phyloP scores from a whole-genome alignment of 2,797 vertebrate species.

The Kryptolebias ocellatus region DNA sequence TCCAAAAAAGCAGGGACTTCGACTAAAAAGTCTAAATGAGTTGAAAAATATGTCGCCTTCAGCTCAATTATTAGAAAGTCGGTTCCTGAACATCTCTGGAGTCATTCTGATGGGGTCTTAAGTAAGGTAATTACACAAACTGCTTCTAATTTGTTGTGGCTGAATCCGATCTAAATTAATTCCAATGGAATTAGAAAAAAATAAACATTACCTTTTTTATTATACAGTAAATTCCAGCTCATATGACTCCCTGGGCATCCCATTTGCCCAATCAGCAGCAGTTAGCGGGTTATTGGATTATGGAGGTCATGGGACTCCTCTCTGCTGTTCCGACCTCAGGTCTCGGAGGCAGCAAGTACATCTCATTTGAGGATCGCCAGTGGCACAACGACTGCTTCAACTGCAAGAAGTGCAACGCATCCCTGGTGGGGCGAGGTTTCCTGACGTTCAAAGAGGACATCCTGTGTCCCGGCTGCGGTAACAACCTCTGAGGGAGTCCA shows the following conservation, averaged over 20 bases:
- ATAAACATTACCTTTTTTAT: slow-evolving; percentile 3
- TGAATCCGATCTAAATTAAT: not conserved
- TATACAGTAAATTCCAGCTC: slow-evolving; percentile 2
- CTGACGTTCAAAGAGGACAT: slow-evolving; percentile 92
- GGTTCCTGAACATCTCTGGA: too few species aligned
- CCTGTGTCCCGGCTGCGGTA: slow-evolving; percentile 92
- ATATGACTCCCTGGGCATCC: slow-evolving; percentile 24
- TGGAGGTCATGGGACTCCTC: slow-evolving; percentile 41
- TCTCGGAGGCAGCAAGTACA: slow-evolving; percentile 94
- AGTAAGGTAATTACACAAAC: too few species aligned
- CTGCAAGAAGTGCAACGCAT: slow-evolving; percentile 91
- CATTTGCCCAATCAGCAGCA: slow-evolving; percentile 32
- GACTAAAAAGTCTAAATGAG: too few species aligned
- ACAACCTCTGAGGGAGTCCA: slow-evolving; percentile 82
- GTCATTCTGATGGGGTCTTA: too few species aligned
- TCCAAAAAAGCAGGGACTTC: too few species aligned
- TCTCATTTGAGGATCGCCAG: slow-evolving; percentile 96
- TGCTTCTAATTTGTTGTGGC: not conserved
- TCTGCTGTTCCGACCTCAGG: slow-evolving; percentile 76
- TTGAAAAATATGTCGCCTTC: too few species aligned
- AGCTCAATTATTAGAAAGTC: too few species aligned
- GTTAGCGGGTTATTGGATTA: slow-evolving; percentile 61
- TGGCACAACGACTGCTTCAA: slow-evolving; percentile 98
- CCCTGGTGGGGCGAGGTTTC: slow-evolving; percentile 93
- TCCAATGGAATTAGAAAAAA: not conserved